Percentiles rank a stretch among this genome's conserved stretches.
Evolutionary conservation across 1,140 invertebrate genomes (phyloP).

Genomic region (Physella acuta): DNA sequence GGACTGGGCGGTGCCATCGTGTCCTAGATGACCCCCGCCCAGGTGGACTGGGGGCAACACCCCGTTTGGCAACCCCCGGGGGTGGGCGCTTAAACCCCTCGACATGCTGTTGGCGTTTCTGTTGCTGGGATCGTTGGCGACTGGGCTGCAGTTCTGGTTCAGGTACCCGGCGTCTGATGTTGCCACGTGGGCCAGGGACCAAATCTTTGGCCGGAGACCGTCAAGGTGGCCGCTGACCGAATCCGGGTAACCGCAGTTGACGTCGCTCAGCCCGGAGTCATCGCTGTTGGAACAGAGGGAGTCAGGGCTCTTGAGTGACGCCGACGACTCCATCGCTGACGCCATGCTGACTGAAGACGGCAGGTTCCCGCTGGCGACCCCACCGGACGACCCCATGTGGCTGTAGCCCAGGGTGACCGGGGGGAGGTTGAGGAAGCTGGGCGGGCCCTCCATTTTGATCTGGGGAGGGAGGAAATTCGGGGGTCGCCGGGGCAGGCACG

Average conservation of each 20-base stretch:
- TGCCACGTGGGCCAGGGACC: constrained; percentile 93
- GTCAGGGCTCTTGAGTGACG: constrained; percentile 40
- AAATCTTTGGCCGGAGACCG: constrained; percentile 89
- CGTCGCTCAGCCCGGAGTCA: constrained; percentile 52
- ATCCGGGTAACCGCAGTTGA: constrained; percentile 41
- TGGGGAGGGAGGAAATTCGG: constrained; percentile 5
- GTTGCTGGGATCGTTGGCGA: not conserved
- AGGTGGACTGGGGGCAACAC: not conserved
- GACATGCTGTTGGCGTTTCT: constrained; percentile 3
- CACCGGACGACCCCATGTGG: constrained; percentile 3
- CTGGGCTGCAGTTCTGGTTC: not conserved
- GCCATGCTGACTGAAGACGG: not conserved
- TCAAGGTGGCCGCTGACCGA: constrained; percentile 14
- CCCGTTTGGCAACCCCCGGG: not conserved
- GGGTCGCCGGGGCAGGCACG: not conserved
- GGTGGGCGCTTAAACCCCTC: not conserved
- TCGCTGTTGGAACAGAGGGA: constrained; percentile 54
- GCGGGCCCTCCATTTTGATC: not conserved
- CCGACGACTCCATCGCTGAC: not conserved
- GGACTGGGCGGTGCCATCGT: not conserved
- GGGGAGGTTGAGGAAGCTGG: constrained; percentile 7
- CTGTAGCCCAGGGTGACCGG: not conserved
- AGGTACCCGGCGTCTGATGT: constrained; percentile 73
- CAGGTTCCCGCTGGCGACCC: too few relatives aligned
- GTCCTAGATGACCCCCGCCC: not conserved